Evolutionary conservation across 2,888 invertebrate genomes (phyloP).

Genomic region (Chymomyza procnemis): DNA sequence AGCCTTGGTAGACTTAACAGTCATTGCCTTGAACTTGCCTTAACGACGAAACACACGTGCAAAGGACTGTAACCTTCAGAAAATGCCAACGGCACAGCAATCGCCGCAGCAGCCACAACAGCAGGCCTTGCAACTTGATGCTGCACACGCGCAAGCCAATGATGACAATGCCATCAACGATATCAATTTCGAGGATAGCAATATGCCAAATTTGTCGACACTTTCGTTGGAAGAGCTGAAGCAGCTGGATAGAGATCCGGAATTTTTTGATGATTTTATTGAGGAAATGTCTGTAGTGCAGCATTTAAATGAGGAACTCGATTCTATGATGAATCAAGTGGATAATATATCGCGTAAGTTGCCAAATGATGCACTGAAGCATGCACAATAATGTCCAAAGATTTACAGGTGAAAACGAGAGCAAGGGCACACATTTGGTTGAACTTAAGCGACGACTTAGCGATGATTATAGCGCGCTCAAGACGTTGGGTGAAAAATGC

Average conservation of each 20-base stretch:
- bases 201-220: constrained; percentile 77
- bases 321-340: constrained; percentile 85
- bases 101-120: constrained; percentile 29
- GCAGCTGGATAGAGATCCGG: constrained; percentile 84
- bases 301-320: constrained; percentile 84
- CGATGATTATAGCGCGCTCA: constrained; percentile 83
- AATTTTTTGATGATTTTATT: constrained; percentile 86
- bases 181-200: constrained; percentile 34
- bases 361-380: too few relatives aligned
- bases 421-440: constrained; percentile 79
- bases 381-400: too few relatives aligned
- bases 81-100: constrained; percentile 56
- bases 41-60: background rate
- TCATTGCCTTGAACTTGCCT: constrained; percentile 13
- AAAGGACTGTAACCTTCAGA: constrained; percentile 8
- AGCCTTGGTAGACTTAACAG: constrained; percentile 1
- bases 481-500: constrained; percentile 85
- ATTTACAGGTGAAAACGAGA: constrained; percentile 85
- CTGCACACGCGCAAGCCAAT: constrained; percentile 19
- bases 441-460: constrained; percentile 82
- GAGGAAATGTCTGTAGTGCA: constrained; percentile 84
- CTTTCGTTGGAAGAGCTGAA: constrained; percentile 83
- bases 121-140: background rate
- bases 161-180: constrained; percentile 33
- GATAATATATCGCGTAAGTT: constrained; percentile 83